Conservation (phyloP, 1,140 invertebrate genomes). For the Aethina tumida region DNA sequence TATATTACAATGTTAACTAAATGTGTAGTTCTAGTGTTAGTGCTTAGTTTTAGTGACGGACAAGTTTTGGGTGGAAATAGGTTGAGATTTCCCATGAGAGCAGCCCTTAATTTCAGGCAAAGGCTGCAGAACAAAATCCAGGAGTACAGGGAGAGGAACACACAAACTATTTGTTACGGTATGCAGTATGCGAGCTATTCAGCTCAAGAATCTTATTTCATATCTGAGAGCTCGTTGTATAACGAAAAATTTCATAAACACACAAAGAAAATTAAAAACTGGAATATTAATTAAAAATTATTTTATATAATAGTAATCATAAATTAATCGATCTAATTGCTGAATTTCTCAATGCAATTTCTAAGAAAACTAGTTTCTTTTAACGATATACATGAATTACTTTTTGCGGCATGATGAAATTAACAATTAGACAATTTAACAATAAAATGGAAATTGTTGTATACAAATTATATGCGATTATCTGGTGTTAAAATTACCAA, state of each 20-base stretch:
- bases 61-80: constrained; percentile 12
- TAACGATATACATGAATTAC: too few species aligned
- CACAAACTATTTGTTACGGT: constrained; percentile 27
- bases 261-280: background rate
- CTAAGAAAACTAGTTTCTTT: too few species aligned
- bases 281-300: background rate
- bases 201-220: too few species aligned
- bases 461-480: too few species aligned
- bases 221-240: too few species aligned
- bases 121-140: constrained; percentile 21
- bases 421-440: too few species aligned
- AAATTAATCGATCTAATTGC: constrained; percentile 1
- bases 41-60: constrained; percentile 6
- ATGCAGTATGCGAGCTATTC: too few species aligned
- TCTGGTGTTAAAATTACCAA: too few species aligned
- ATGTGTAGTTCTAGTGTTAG: constrained; percentile 11
- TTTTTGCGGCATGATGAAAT: too few species aligned
- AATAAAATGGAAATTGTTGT: too few species aligned
- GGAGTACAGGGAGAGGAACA: constrained; percentile 19
- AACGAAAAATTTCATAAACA: background rate
- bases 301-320: background rate
- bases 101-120: constrained; percentile 18
- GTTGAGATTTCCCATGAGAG: constrained; percentile 10
- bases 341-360: background rate
- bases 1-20: constrained; percentile 10